phyloP scores from a whole-genome alignment of 2,888 invertebrate species.

The Ichneumoninae sp. region DNA sequence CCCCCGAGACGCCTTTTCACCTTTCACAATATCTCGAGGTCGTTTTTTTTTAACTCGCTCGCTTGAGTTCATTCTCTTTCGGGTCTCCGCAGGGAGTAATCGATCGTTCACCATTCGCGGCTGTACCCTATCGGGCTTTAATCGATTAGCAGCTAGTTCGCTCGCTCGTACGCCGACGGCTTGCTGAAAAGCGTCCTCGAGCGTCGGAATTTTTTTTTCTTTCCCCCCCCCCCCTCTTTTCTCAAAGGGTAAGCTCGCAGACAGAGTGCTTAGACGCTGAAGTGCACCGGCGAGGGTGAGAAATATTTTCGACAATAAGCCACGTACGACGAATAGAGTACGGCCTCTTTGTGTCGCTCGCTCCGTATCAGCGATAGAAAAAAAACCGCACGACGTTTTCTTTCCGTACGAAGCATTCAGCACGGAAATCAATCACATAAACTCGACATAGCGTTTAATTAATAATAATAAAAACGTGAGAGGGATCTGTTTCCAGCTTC shows the following conservation, averaged over 20 bases:
- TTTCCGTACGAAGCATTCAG: conserved; percentile 23
- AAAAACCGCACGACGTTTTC: conserved; percentile 6
- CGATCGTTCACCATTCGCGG: conserved; percentile 55
- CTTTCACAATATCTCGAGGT: conserved; percentile 60
- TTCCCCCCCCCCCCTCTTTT: background rate
- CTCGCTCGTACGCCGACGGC: conserved; percentile 17
- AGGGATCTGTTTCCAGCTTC: background rate
- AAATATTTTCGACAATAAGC: conserved; percentile 44
- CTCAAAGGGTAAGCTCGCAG: conserved; percentile 45
- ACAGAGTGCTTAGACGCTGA: conserved; percentile 21
- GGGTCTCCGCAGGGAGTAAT: conserved; percentile 57
- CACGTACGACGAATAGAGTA: background rate
- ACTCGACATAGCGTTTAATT: background rate
- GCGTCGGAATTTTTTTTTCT: conserved; percentile 23
- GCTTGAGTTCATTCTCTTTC: conserved; percentile 54
- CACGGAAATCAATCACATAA: conserved; percentile 9
- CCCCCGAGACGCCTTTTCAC: conserved; percentile 61
- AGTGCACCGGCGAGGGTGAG: conserved; percentile 16
- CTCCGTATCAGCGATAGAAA: conserved; percentile 20
- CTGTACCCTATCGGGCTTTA: conserved; percentile 49
- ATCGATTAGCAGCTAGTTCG: conserved; percentile 54
- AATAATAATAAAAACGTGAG: background rate
- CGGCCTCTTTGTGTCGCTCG: background rate
- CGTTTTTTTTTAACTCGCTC: conserved; percentile 25
- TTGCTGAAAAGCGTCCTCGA: conserved; percentile 1